These are phyloP conservation scores for Rhamphomyia laevipes DNA, from an alignment of 2,888 invertebrate genomes.

Conservation along the genomic window DNA sequence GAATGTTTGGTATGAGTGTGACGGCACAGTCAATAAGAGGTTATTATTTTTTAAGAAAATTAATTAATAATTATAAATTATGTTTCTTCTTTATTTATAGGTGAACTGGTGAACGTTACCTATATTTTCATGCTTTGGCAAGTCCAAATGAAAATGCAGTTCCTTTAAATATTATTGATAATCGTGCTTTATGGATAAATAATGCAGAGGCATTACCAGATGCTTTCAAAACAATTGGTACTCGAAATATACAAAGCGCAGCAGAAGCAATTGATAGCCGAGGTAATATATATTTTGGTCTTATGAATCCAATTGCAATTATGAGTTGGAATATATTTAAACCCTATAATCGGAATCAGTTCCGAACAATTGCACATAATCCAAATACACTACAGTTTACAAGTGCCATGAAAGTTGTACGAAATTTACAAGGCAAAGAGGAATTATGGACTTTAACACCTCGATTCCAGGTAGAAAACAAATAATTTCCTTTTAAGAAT, in stretches of 20 bases:
- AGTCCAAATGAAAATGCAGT: constrained; percentile 48
- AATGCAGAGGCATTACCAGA: constrained; percentile 36
- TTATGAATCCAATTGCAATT: constrained; percentile 55
- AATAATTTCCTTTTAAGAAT: constrained; percentile 5
- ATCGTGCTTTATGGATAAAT: constrained; percentile 37
- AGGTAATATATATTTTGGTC: constrained; percentile 43
- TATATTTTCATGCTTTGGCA: constrained; percentile 56
- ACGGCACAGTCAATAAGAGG: constrained; percentile 31
- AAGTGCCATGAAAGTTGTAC: constrained; percentile 60
- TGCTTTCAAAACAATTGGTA: constrained; percentile 42
- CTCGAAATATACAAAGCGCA: constrained; percentile 53
- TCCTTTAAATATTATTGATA: constrained; percentile 43
- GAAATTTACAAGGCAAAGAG: constrained; percentile 42
- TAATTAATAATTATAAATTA: no score
- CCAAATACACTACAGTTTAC: constrained; percentile 54
- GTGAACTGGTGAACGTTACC: constrained; percentile 28
- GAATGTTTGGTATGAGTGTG: constrained; percentile 49
- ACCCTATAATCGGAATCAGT: constrained; percentile 44
- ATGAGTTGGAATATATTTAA: constrained; percentile 60
- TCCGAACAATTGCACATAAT: constrained; percentile 45
- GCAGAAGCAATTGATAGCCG: constrained; percentile 49
- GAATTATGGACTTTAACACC: constrained; percentile 58
- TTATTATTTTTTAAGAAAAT: neutral
- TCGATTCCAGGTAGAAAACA: constrained; percentile 45
- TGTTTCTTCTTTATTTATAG: no score